phyloP scores from a whole-genome alignment of 2,797 vertebrate species.

The Bufotes viridis region DNA sequence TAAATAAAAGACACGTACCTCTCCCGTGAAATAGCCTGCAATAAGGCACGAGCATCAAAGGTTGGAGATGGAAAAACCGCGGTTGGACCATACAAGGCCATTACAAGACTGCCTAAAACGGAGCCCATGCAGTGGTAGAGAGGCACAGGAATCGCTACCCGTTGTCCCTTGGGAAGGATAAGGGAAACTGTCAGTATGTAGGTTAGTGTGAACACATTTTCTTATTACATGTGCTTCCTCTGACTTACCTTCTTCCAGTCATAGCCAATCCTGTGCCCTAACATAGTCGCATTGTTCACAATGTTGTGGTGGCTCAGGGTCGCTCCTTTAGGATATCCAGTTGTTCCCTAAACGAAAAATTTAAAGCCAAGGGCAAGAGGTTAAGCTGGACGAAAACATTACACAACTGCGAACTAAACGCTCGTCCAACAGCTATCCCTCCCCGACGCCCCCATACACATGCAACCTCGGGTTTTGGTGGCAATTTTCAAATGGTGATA shows the following conservation, averaged over 20 bases:
- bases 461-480: too few relatives aligned
- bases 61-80: slow-evolving; percentile 78
- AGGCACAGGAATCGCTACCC: slow-evolving; percentile 76
- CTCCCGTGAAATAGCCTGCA: slow-evolving; percentile 83
- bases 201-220: neutral
- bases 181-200: neutral
- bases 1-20: slow-evolving; percentile 72
- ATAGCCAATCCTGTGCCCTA: slow-evolving; percentile 77
- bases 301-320: slow-evolving; percentile 92
- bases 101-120: slow-evolving; percentile 79
- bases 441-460: too few relatives aligned
- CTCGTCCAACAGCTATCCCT: too few relatives aligned
- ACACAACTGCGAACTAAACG: too few relatives aligned
- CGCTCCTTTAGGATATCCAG: slow-evolving; percentile 88
- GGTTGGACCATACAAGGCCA: slow-evolving; percentile 78
- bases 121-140: slow-evolving; percentile 88
- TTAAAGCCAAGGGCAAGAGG: neutral
- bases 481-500: too few relatives aligned
- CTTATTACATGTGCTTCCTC: too few relatives aligned
- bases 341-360: slow-evolving; percentile 81
- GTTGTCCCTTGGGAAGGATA: slow-evolving; percentile 65
- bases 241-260: slow-evolving; percentile 72
- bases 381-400: too few relatives aligned
- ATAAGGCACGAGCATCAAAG: slow-evolving; percentile 76
- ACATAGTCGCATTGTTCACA: slow-evolving; percentile 83